A percentile compares a stretch with the other conserved stretches of the same genome.
Evolutionary conservation across 2,888 invertebrate species (phyloP).

Genomic region (Apamea sordens): DNA sequence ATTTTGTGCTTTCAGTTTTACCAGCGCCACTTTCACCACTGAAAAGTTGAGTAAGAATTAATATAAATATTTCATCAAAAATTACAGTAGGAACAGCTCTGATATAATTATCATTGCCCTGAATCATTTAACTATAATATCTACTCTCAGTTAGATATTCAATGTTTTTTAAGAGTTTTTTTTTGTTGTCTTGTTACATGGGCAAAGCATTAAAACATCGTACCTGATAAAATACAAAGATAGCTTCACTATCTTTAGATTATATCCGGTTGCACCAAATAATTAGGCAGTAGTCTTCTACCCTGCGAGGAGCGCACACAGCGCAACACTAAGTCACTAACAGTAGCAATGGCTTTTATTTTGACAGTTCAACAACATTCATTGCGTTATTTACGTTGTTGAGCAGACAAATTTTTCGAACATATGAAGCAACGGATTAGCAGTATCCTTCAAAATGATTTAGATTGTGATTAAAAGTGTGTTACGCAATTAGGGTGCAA

Average conservation of each 20-base stretch:
- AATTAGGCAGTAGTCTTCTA: neutral
- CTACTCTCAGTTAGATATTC: neutral
- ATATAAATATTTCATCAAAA: neutral
- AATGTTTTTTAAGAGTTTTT: neutral
- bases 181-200: neutral
- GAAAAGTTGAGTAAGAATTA: constrained; percentile 54
- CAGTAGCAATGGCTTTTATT: too few relatives aligned
- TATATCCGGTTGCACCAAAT: neutral
- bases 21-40: constrained; percentile 99
- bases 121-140: neutral
- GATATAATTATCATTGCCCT: neutral
- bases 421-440: neutral
- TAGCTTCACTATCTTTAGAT: neutral
- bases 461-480: too few relatives aligned
- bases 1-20: constrained; percentile 98
- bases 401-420: neutral
- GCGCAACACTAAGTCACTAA: too few relatives aligned
- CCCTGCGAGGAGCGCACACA: neutral
- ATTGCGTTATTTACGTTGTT: neutral
- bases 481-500: neutral
- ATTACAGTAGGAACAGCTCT: neutral
- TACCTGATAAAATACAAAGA: neutral
- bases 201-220: neutral
- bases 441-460: too few relatives aligned
- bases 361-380: too few relatives aligned